Conservation (phyloP, 2,888 invertebrate species). For the Stenichneumon culpator region DNA sequence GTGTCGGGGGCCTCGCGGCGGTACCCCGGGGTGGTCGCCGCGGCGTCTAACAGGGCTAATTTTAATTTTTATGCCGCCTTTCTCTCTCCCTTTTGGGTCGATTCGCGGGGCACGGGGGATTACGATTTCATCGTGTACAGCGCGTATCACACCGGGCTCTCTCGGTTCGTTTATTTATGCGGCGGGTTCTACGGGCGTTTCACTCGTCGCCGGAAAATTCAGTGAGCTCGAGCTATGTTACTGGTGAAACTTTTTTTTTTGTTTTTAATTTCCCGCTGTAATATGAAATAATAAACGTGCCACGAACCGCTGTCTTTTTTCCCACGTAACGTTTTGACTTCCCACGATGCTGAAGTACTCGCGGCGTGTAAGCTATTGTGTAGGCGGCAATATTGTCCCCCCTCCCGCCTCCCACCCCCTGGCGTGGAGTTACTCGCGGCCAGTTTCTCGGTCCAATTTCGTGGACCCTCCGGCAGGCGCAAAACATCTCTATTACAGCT, state of each 20-base stretch:
- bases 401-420: constrained; percentile 23
- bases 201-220: constrained; percentile 49
- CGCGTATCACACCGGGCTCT: constrained; percentile 42
- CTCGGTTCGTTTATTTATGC: constrained; percentile 67
- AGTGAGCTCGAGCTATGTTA: constrained; percentile 7
- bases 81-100: constrained; percentile 26
- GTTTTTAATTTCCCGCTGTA: constrained; percentile 18
- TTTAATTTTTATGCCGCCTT: constrained; percentile 83
- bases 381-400: constrained; percentile 65
- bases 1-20: constrained; percentile 49
- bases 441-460: constrained; percentile 76
- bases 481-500: constrained; percentile 76
- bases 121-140: constrained; percentile 68
- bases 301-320: constrained; percentile 59
- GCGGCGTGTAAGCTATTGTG: constrained; percentile 6
- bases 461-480: constrained; percentile 70
- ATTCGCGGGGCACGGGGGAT: constrained; percentile 68
- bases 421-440: constrained; percentile 1
- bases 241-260: constrained; percentile 25
- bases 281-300: constrained; percentile 60
- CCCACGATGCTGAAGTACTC: constrained; percentile 62
- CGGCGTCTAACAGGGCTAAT: constrained; percentile 78
- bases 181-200: constrained; percentile 54
- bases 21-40: constrained; percentile 28
- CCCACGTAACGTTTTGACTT: constrained; percentile 63